phyloP scores from a whole-genome alignment of 35 echinoderm and acorn worm species.

The Strongylocentrotus purpuratus region DNA sequence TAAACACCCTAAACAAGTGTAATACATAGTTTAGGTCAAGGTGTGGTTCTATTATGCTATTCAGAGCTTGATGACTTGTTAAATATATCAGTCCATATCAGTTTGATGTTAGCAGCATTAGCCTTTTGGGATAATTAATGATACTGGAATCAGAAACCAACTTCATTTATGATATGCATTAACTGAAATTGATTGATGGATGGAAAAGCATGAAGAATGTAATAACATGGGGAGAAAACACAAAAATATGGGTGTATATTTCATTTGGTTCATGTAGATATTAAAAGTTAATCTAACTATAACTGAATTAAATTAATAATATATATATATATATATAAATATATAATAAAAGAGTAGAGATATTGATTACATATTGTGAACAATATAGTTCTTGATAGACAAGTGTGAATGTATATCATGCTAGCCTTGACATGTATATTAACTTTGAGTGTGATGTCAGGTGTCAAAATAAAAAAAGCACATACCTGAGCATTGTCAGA shows the following conservation, averaged over 20 bases:
- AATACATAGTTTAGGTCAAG: not conserved
- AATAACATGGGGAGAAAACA: not conserved
- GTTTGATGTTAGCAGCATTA: not conserved
- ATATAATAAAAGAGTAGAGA: too few relatives aligned
- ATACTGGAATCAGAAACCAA: constrained; percentile 3
- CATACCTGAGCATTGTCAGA: not conserved
- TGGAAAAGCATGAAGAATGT: not conserved
- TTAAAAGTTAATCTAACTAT: too few relatives aligned
- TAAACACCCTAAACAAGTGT: not conserved
- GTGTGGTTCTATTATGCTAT: not conserved
- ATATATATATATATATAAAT: too few relatives aligned
- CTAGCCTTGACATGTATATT: not conserved
- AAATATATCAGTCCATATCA: not conserved
- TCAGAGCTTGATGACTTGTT: not conserved
- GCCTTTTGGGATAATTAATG: not conserved
- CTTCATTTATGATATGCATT: not conserved
- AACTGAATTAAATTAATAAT: too few relatives aligned
- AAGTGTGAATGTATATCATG: not conserved
- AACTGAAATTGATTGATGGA: not conserved
- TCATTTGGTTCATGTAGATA: too few relatives aligned
- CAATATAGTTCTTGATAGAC: not conserved
- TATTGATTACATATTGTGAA: too few relatives aligned
- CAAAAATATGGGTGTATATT: not conserved
- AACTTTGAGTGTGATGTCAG: not conserved
- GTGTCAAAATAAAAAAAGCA: not conserved